Base-by-base conservation (phyloP, 2,888 invertebrate genomes). In the Epinotia ramella region DNA sequence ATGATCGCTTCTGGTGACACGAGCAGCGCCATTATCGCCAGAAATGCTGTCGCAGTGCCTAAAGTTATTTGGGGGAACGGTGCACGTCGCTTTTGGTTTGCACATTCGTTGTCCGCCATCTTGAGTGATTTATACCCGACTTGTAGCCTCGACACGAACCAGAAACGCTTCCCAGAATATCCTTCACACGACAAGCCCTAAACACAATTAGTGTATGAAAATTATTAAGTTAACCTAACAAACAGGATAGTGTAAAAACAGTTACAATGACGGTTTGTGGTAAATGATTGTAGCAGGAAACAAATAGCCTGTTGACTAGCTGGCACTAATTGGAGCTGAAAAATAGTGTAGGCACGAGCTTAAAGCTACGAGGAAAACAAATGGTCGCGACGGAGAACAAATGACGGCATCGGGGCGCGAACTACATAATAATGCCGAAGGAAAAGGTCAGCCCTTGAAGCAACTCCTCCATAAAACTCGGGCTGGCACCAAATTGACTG, bases 341-440 rank as follows among this genome's bases (percentile, higher is more conserved):
- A 83, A 79, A 78, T 80, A 75, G 76, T 66, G 72, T 28, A 71
- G 78, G 78, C 78, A 78, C 77, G 70, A 81, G 78, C 78, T 77
- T 77, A 67, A 81, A 81, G 83, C 79, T 73, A 80, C 65, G 80
- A 84, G 83, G 84, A 86, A 83, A 89, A 88, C 78, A 81, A 87
- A 86, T 84, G 73, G 76, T 67, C 49, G 33, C 68, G 69, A 64
- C 68, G 77, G 81, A 83, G 82, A 81, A 85, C 82, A 83, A 84
- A 84, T 80, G 84, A 80, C 81, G 77, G 72, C 78, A 73, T 59
- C 56, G 78, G 81, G 79, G 81, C 84, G 84, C 80, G 82, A 83
- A 85, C 83, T 80, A 83, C 82, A 83, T 82, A 82, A 83, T 86
- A 87, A 87, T 85, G 84, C 77, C 78, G 82, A 80, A 78, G 77